Conservation (phyloP, 2,113 vertebrate species). For the Rhea americana region DNA sequence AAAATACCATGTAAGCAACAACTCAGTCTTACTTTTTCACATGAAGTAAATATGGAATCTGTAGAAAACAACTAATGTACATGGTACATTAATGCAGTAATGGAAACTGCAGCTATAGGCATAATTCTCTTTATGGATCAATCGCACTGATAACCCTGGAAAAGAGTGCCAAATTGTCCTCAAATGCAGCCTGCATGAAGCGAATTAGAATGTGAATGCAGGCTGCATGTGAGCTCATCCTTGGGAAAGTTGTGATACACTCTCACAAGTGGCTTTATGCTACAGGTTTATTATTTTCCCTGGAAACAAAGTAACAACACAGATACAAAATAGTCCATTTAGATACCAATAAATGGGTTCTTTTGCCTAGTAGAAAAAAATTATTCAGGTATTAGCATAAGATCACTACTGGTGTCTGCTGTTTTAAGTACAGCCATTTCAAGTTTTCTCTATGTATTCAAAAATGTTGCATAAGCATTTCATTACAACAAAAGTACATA, state of each 20-base stretch:
- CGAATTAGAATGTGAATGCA: background rate
- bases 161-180: background rate
- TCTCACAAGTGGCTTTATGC: background rate
- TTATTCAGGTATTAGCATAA: background rate
- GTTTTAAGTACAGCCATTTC: accelerated
- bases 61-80: background rate
- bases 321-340: background rate
- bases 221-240: background rate
- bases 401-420: background rate
- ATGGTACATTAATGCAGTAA: accelerated
- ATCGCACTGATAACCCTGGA: background rate
- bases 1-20: background rate
- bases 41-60: background rate
- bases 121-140: background rate
- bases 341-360: background rate
- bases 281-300: accelerated
- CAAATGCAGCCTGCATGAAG: background rate
- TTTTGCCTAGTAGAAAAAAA: background rate
- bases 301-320: background rate
- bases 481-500: background rate
- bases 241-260: background rate
- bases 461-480: background rate
- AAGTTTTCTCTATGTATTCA: background rate
- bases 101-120: background rate
- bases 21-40: background rate